Evolutionary conservation across 2,113 vertebrate genomes (phyloP).

Genomic region (Pluvianellus socialis): DNA sequence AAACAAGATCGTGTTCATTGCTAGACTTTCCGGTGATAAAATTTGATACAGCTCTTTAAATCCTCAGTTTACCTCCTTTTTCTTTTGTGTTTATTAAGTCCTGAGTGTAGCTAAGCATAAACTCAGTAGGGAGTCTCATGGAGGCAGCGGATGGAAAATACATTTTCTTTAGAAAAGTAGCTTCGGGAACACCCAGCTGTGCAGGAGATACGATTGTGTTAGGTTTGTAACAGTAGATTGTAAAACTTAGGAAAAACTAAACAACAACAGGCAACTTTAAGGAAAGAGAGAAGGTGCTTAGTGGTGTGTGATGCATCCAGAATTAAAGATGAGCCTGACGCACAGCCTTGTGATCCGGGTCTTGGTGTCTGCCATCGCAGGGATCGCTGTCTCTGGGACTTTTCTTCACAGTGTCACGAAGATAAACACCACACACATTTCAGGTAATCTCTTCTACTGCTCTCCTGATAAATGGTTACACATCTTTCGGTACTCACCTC

Average conservation of each 20-base stretch:
- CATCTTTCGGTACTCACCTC: background rate
- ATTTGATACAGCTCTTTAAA: conserved; percentile 26
- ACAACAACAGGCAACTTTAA: conserved; percentile 4
- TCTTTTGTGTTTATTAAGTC: conserved; percentile 19
- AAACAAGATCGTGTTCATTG: background rate
- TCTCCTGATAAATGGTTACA: background rate
- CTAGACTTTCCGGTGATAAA: background rate
- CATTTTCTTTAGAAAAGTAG: conserved; percentile 47
- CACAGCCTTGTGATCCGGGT: too few species aligned
- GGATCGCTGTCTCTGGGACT: background rate
- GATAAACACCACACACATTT: background rate
- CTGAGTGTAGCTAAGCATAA: conserved; percentile 50
- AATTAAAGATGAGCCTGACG: background rate
- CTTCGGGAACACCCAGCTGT: conserved; percentile 38
- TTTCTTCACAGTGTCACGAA: background rate
- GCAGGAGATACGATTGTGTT: conserved; percentile 9
- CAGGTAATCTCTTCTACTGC: background rate
- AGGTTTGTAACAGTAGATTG: background rate
- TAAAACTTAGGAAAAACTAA: background rate
- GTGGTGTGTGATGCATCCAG: background rate
- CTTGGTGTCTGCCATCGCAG: accelerated
- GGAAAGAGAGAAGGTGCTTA: background rate
- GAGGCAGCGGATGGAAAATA: conserved; percentile 45
- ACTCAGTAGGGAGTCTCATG: conserved; percentile 30
- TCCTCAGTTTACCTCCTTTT: background rate